A percentile compares a stretch with the other conserved stretches of the same genome.
Conservation (phyloP, 1,140 invertebrate species). For the Caenorhabditis remanei region DNA sequence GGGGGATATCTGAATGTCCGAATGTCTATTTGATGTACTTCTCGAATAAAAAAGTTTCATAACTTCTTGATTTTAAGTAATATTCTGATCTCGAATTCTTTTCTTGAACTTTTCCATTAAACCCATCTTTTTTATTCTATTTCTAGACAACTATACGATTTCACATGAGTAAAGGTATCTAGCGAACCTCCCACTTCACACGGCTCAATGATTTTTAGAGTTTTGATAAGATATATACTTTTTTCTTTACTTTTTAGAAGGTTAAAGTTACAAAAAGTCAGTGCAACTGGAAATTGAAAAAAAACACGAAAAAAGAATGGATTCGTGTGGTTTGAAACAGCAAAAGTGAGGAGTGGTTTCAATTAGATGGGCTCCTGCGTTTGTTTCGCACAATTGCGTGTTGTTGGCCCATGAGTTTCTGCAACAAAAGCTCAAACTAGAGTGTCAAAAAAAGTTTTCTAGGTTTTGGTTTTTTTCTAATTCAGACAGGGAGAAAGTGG, state of each 20-base stretch:
- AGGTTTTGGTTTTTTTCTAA: not conserved
- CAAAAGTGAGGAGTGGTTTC: slow-evolving; percentile 3
- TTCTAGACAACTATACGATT: slow-evolving; percentile 33
- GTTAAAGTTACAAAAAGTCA: not conserved
- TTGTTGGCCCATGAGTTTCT: not conserved
- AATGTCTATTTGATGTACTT: too few relatives aligned
- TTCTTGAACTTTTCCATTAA: not conserved
- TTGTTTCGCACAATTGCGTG: not conserved
- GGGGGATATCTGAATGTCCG: too few relatives aligned
- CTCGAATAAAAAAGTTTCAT: too few relatives aligned
- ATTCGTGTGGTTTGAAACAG: slow-evolving; percentile 1
- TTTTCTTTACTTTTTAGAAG: not conserved
- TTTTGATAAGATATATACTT: not conserved
- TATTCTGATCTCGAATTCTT: too few relatives aligned
- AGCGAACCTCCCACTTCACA: not conserved
- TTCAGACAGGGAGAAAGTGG: too few relatives aligned
- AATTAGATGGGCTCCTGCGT: not conserved
- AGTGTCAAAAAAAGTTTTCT: not conserved
- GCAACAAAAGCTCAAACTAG: slow-evolving; percentile 21
- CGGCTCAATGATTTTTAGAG: slow-evolving; percentile 5
- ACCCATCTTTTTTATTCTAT: slow-evolving; percentile 12
- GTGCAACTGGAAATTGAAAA: slow-evolving; percentile 27
- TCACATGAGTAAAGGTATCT: not conserved
- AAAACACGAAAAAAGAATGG: not conserved
- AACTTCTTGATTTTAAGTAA: too few relatives aligned